Conservation (phyloP, 2,888 invertebrate species). For the Aromia moschata region DNA sequence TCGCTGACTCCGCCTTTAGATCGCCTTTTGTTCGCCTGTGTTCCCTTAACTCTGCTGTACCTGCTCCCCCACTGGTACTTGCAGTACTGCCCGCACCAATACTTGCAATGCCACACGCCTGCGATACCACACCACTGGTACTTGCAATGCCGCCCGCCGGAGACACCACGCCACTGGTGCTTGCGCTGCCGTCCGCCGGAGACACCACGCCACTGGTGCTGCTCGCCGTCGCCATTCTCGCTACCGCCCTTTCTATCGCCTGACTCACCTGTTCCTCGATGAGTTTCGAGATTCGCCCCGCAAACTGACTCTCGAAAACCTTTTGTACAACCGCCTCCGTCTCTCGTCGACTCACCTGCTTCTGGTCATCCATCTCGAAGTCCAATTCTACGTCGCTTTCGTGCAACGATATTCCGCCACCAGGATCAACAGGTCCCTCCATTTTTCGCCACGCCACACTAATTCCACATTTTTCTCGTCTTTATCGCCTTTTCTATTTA, state of each 20-base stretch:
- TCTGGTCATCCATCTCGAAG: too few species aligned
- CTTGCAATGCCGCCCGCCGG: too few species aligned
- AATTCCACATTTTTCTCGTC: too few species aligned
- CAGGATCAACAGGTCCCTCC: too few species aligned
- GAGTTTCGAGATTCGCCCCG: not conserved
- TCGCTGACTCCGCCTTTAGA: not conserved
- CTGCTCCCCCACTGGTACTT: not conserved
- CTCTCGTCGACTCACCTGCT: too few species aligned
- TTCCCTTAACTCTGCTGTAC: not conserved
- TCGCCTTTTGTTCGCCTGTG: not conserved
- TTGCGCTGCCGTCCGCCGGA: too few species aligned
- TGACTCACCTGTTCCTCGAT: not conserved
- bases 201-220: slow-evolving; percentile 21
- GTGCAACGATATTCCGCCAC: too few species aligned
- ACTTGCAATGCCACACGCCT: not conserved
- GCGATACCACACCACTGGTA: not conserved
- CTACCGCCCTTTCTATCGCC: not conserved
- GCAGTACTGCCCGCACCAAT: not conserved
- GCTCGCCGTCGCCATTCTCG: not conserved
- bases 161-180: too few species aligned
- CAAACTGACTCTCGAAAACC: not conserved
- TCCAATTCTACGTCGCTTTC: too few species aligned
- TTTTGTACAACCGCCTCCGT: not conserved
- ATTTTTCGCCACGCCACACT: too few species aligned
- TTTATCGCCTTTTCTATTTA: too few species aligned